phyloP scores from a whole-genome alignment of 2,113 vertebrate species.

The Emydocephalus ijimae region DNA sequence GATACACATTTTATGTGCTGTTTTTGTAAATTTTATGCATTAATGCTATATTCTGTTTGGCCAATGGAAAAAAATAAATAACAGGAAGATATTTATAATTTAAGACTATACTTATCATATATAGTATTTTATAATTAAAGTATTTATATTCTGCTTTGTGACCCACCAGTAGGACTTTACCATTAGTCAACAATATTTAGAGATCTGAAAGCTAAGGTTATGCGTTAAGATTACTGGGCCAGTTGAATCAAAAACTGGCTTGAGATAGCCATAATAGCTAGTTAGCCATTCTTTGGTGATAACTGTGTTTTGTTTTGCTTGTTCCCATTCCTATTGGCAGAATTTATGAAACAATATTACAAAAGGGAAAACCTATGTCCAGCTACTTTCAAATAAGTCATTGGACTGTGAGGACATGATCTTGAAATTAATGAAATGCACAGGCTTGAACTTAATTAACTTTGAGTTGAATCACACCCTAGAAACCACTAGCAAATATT shows the following conservation, averaged over 20 bases:
- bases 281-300: background rate
- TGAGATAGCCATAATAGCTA: background rate
- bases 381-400: background rate
- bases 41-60: no score
- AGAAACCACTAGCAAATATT: background rate
- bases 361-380: background rate
- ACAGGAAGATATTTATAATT: background rate
- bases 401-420: background rate
- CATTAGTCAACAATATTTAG: background rate
- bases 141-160: background rate
- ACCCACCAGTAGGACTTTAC: background rate
- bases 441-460: background rate
- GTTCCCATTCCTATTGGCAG: no score
- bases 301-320: background rate
- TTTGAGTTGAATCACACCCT: background rate
- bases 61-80: background rate
- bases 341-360: background rate
- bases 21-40: no score
- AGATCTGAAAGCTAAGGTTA: background rate
- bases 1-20: no score
- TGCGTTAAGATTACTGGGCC: background rate
- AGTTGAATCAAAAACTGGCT: no score
- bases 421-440: background rate
- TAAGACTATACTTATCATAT: background rate
- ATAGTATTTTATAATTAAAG: background rate